Base-by-base conservation (phyloP, 1,140 invertebrate genomes). In the Helicorthomorpha holstii region DNA sequence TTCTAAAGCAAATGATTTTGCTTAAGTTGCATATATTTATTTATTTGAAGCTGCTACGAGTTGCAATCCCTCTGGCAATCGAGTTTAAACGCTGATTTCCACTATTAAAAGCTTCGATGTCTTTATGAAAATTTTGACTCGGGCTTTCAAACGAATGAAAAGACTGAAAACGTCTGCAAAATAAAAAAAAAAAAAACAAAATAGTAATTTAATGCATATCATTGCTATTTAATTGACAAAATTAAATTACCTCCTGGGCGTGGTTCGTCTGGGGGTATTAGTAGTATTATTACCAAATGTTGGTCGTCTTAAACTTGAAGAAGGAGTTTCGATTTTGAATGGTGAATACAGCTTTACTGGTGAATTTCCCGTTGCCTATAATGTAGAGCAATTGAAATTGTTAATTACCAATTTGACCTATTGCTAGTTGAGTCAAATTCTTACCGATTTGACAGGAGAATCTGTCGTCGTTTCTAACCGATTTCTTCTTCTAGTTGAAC, bases 341-440 rank as follows among this genome's bases (percentile, higher is more conserved):
- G 77, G 77, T 54, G 75, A 78, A 56, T 78, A 78, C 3, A 79
- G 58, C 57, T 78, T 78, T 0, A 75, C 77, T 0, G 77, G 77
- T 0, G 76, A 3, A 49, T 24, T 27, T 69, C 62, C 4, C 71
- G 65, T 0, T 74, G 71, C 19, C 54, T 54, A 27, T 49, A 55
- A 12, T 48, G 38, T 46, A 66, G 63, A n/a, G n/a, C n/a, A n/a
- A n/a, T n/a, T n/a, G n/a, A n/a, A n/a, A n/a, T n/a, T n/a, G n/a
- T n/a, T n/a, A n/a, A n/a, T n/a, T n/a, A n/a, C n/a, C n/a, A n/a
- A n/a, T n/a, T n/a, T n/a, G n/a, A n/a, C n/a, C n/a, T n/a, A n/a
- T n/a, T n/a, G n/a, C n/a, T n/a, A n/a, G n/a, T n/a, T n/a, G n/a
- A n/a, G n/a, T 10, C 72, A 67, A 27, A 71, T 68, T 1, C 75